These are phyloP conservation scores for Gastrophryne carolinensis DNA, from an alignment of 2,797 vertebrate genomes.

Conservation along the genomic window DNA sequence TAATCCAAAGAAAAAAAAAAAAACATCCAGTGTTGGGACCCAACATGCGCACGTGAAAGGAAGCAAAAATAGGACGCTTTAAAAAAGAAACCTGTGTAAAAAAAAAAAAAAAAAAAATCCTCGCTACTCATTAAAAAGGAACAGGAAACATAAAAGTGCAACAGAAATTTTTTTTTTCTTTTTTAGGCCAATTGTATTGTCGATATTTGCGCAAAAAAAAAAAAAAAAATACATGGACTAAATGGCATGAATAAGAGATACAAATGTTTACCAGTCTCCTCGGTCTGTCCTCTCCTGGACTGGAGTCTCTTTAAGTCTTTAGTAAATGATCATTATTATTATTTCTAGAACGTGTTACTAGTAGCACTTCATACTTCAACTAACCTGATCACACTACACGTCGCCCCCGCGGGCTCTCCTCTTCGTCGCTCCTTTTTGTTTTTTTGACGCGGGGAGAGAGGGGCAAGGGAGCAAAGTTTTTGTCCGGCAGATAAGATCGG, in stretches of 20 bases:
- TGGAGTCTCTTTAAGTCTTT: slow-evolving; percentile 72
- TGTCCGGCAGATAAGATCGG: slow-evolving; percentile 75
- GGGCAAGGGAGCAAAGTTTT: too few relatives aligned
- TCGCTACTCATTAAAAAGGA: slow-evolving; percentile 65
- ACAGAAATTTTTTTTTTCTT: slow-evolving; percentile 50
- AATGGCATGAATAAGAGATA: slow-evolving; percentile 73
- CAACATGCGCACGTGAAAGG: slow-evolving; percentile 63
- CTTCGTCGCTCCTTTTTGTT: slow-evolving; percentile 10
- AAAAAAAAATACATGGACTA: slow-evolving; percentile 68
- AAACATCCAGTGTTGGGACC: slow-evolving; percentile 40
- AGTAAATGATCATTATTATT: slow-evolving; percentile 67
- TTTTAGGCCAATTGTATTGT: slow-evolving; percentile 74
- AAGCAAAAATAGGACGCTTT: slow-evolving; percentile 62
- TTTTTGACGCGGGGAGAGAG: slow-evolving; percentile 74
- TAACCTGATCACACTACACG: too few relatives aligned
- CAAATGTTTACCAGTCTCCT: slow-evolving; percentile 61
- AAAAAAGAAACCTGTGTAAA: slow-evolving; percentile 67
- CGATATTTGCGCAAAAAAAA: slow-evolving; percentile 69
- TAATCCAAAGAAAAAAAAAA: slow-evolving; percentile 5
- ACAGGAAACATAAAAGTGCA: slow-evolving; percentile 78
- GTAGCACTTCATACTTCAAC: slow-evolving; percentile 76
- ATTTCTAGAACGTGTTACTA: slow-evolving; percentile 67
- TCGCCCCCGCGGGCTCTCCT: slow-evolving; percentile 76
- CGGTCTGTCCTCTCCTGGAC: neutral
- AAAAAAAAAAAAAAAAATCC: too few relatives aligned